Base-by-base conservation (phyloP, 2,113 vertebrate species). In the Cryptomyrus ogoouensis region DNA sequence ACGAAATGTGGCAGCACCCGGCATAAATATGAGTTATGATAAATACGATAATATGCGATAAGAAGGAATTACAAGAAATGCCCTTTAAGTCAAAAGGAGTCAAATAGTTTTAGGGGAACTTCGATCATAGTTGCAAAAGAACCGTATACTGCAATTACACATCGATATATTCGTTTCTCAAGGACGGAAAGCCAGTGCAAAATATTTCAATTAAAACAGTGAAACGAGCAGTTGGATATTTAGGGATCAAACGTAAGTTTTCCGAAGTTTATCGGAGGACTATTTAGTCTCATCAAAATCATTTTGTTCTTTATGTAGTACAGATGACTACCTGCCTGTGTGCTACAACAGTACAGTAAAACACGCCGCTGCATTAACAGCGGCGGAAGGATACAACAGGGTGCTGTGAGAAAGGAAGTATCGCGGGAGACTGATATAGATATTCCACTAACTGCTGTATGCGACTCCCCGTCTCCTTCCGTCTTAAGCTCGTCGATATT, bases 391-490 rank as follows among this genome's bases (percentile, higher is more conserved):
- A 89, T 89, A 89, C 31, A 15, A 31, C 50, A 50, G 74, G 31
- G 49, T 83, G 50, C 88, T 52, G 49, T 56, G 74, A 83, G 88
- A 89, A 83, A 49, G 88, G 74, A 89, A 89, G 88, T 89, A 83
- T 35, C 49, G 49, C 88, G 35, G 74, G 19, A 24, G 49, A 47
- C 31, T 49, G 47, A 47, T 31, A 50, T 27, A 89, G 88, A 83
- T 83, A 8, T 31, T 89, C 27, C 24, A 13, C 49, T 15, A 46
- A 50, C 47, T 39, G 31, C 17, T 50, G 19, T 35, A 39, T 53
- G 31, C 39, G 47, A 83, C 49, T 83, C 49, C 7, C 13, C 35
- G 15, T 56, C 19, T 15, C 5, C 3, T 83, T 77, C 70, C 88
- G 70, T 53, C 70, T 83, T 83, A 50, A 83, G n/a, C 27, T 87